Percentiles rank a stretch among this genome's conserved stretches.
phyloP scores from a whole-genome alignment of 2,113 vertebrate species.

The Mellivora capensis region DNA sequence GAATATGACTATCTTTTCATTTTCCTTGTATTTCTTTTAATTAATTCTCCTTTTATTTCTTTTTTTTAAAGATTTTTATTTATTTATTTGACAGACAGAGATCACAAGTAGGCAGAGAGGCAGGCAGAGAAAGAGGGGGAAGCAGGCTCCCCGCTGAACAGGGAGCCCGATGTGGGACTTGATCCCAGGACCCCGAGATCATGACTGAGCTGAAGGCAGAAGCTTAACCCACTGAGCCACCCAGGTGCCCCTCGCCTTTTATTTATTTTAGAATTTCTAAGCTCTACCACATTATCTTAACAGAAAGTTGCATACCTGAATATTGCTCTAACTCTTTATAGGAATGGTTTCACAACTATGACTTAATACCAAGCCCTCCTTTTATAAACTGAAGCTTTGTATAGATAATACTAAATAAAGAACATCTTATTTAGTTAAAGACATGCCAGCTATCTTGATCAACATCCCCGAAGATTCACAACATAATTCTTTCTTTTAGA shows the following conservation, averaged over 20 bases:
- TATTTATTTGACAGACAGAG: too few relatives aligned
- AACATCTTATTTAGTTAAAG: slow-evolving; percentile 28
- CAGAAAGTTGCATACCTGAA: not conserved
- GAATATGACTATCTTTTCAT: not conserved
- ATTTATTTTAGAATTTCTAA: slow-evolving; percentile 16
- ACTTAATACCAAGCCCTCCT: not conserved
- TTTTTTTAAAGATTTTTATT: too few relatives aligned
- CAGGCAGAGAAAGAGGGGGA: too few relatives aligned
- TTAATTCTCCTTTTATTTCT: too few relatives aligned
- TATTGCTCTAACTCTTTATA: not conserved
- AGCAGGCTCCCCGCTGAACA: too few relatives aligned
- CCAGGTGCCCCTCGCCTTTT: not conserved
- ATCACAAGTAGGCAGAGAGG: too few relatives aligned
- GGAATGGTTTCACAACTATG: not conserved
- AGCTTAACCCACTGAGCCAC: too few relatives aligned
- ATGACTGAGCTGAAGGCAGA: too few relatives aligned
- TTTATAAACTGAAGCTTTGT: slow-evolving; percentile 9
- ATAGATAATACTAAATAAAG: not conserved
- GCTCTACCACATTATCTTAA: not conserved
- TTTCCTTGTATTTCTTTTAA: not conserved
- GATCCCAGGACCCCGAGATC: too few relatives aligned
- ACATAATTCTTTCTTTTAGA: not conserved
- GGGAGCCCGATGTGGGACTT: too few relatives aligned
- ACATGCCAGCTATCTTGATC: not conserved
- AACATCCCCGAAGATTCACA: not conserved